These are phyloP conservation scores for Anoplius nigerrimus DNA, from an alignment of 2,888 invertebrate species.

Conservation along the genomic window DNA sequence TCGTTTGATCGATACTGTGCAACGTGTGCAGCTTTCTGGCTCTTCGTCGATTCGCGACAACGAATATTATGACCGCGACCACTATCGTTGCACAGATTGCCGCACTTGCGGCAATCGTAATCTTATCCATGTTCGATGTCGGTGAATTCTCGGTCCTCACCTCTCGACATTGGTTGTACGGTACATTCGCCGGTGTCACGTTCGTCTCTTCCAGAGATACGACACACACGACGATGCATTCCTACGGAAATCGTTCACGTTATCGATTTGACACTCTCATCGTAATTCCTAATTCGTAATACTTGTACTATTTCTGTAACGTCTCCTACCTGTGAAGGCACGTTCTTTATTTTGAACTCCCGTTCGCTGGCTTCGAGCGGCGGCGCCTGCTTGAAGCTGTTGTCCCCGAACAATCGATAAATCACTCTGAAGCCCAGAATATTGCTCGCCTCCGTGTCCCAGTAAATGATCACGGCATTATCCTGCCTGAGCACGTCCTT, in stretches of 20 bases:
- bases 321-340: slow-evolving; percentile 87
- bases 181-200: slow-evolving; percentile 91
- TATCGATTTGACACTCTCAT: neutral
- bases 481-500: slow-evolving; percentile 91
- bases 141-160: slow-evolving; percentile 89
- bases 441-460: slow-evolving; percentile 92
- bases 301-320: neutral
- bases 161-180: slow-evolving; percentile 91
- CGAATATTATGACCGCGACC: slow-evolving; percentile 91
- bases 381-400: slow-evolving; percentile 92
- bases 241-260: slow-evolving; percentile 76
- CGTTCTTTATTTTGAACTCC: slow-evolving; percentile 94
- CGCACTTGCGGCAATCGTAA: slow-evolving; percentile 94
- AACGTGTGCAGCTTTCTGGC: slow-evolving; percentile 84
- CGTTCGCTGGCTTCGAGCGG: slow-evolving; percentile 92
- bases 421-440: slow-evolving; percentile 93
- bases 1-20: slow-evolving; percentile 81
- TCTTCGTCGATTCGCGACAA: slow-evolving; percentile 88
- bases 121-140: slow-evolving; percentile 94
- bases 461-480: slow-evolving; percentile 91
- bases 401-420: slow-evolving; percentile 92
- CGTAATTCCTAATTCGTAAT: neutral
- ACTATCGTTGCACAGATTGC: slow-evolving; percentile 95
- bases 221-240: slow-evolving; percentile 95
- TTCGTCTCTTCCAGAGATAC: slow-evolving; percentile 92